Conservation (phyloP, 2,113 vertebrate genomes). For the Myiagra hebetior region DNA sequence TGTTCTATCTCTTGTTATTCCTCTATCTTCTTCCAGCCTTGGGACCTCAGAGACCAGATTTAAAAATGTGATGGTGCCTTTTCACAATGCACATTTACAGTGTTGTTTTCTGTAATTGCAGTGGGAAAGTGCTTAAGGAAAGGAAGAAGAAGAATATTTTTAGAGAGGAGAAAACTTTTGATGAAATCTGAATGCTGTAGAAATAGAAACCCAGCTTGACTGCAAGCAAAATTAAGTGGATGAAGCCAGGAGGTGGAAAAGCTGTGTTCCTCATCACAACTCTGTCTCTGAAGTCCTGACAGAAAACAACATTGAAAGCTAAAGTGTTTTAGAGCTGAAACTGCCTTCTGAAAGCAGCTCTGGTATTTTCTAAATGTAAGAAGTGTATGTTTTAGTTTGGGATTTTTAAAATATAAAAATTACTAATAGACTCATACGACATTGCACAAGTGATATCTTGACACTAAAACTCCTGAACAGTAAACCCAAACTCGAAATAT, state of each 20-base stretch:
- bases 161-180: background rate
- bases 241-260: background rate
- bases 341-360: background rate
- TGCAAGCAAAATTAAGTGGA: background rate
- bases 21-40: background rate
- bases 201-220: background rate
- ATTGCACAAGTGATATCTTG: background rate
- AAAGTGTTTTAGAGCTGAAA: background rate
- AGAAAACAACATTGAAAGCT: background rate
- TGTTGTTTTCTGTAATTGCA: background rate
- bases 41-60: background rate
- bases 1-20: background rate
- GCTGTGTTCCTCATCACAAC: background rate
- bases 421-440: background rate
- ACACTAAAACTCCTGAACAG: background rate
- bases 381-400: accelerated
- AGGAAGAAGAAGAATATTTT: background rate
- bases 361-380: background rate
- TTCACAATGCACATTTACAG: background rate
- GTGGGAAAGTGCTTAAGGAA: background rate
- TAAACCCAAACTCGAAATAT: background rate
- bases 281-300: background rate
- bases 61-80: background rate
- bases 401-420: background rate
- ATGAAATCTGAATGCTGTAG: background rate